Conservation (phyloP, 2,113 vertebrate genomes). For the Enhydra lutris region DNA sequence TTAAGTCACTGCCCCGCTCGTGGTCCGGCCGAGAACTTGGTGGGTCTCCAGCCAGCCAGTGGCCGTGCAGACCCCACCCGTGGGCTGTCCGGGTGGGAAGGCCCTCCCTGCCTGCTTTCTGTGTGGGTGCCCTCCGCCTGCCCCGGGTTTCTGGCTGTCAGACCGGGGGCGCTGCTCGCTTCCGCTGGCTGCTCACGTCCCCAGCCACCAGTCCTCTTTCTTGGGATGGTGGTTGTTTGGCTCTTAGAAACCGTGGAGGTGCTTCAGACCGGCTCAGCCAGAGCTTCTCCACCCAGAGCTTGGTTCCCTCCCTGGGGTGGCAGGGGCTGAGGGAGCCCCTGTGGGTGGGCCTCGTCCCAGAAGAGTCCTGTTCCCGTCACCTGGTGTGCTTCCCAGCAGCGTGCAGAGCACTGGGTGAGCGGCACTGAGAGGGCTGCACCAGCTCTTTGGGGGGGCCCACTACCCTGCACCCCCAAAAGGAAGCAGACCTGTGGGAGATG, state of each 20-base stretch:
- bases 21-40: rapidly evolving
- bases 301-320: background rate
- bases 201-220: background rate
- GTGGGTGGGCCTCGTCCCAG: background rate
- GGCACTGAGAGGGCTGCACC: background rate
- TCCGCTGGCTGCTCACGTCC: background rate
- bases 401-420: rapidly evolving
- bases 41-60: background rate
- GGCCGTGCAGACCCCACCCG: background rate
- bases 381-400: rapidly evolving
- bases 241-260: rapidly evolving
- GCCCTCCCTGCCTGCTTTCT: rapidly evolving
- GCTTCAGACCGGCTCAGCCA: rapidly evolving
- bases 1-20: rapidly evolving
- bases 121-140: rapidly evolving
- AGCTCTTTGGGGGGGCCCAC: rapidly evolving
- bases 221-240: rapidly evolving
- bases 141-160: background rate
- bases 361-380: background rate
- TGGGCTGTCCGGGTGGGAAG: background rate
- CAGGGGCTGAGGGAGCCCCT: background rate
- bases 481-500: background rate
- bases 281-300: background rate
- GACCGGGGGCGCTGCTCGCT: background rate
- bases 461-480: background rate